Conservation (phyloP, 2,113 vertebrate species). For the Microtus richardsoni region DNA sequence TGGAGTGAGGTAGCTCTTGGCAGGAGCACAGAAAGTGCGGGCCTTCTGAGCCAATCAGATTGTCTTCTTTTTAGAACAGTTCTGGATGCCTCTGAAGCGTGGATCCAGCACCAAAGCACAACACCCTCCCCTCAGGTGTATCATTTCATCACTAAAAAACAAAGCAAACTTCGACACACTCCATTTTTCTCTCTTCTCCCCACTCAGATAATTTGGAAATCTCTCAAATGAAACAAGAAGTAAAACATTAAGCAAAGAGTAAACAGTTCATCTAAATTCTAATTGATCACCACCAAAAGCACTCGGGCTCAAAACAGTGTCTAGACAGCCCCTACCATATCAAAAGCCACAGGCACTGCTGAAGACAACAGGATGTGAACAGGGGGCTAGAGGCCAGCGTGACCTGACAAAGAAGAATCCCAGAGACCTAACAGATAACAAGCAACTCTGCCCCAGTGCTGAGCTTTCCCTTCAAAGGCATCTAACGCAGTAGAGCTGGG, state of each 20-base stretch:
- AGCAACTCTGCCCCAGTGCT: neutral
- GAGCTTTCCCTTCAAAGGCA: conserved; percentile 8
- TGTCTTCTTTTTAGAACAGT: neutral
- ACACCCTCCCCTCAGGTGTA: neutral
- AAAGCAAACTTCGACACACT: neutral
- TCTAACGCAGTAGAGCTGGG: neutral
- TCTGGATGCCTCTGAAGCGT: conserved; percentile 27
- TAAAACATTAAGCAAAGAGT: conserved; percentile 43
- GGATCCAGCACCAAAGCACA: conserved; percentile 22
- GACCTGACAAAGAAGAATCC: neutral
- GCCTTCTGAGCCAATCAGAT: neutral
- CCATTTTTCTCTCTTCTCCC: neutral
- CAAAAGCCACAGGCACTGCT: neutral
- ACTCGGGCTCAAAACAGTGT: neutral
- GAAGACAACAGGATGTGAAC: neutral
- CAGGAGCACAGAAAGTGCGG: neutral
- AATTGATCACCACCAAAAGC: neutral
- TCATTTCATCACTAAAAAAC: neutral
- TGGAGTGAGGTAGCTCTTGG: neutral
- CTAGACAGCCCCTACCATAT: neutral
- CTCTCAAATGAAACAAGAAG: conserved; percentile 35
- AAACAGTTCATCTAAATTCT: neutral
- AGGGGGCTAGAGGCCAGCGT: neutral
- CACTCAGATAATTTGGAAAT: neutral
- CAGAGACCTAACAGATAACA: neutral